Base-by-base conservation (phyloP, 2,888 invertebrate species). In the Heliconius sara region DNA sequence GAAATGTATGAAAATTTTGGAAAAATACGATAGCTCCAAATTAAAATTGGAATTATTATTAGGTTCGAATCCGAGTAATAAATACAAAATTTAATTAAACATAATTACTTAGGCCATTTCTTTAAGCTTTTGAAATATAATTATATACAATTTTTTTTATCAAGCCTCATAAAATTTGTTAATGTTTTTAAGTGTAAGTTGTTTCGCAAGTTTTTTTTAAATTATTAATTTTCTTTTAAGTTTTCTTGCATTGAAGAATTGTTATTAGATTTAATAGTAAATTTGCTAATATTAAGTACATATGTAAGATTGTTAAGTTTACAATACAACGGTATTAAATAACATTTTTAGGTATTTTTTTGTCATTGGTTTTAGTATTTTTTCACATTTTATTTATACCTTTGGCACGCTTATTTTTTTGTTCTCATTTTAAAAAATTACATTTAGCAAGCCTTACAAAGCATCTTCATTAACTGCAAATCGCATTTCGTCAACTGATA, bases 1-100 rank as follows among this genome's bases (percentile, higher is more conserved):
- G 71, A 63, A 71, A 30, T 39, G 12, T 68, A 39, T 4, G 7
- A 43, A 25, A 6, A 71, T 43, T 65, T 77, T 77, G 65, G 77
- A 47, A 77, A 71, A 63, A 19, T 63, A 43, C 66, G 39, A 30
- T 43, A 57, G 57, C 22, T 57, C 57, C 12, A 34, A 34, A 60
- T 34, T 22, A 22, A 27, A 47, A 30, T 27, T 6, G 19, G 0
- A 4, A 19, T 27, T 30, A 22, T 27, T 71, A 22, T 52, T 71
- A 47, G 10, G 16, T 66, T 30, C 22, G 27, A 22, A 66, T 19
- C 30, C 10, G 19, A 67, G 67, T 1, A 10, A 4, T 67, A 67
- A 34, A 67, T 68, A 13, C 2, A 4, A 39, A 39, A 39, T 3
- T 30, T 30, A 9, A 66, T 66, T 66, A 7, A 2, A 66, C 22